These are phyloP conservation scores for Drosophila quinaria DNA, from an alignment of 2,888 invertebrate genomes.

Conservation along the genomic window DNA sequence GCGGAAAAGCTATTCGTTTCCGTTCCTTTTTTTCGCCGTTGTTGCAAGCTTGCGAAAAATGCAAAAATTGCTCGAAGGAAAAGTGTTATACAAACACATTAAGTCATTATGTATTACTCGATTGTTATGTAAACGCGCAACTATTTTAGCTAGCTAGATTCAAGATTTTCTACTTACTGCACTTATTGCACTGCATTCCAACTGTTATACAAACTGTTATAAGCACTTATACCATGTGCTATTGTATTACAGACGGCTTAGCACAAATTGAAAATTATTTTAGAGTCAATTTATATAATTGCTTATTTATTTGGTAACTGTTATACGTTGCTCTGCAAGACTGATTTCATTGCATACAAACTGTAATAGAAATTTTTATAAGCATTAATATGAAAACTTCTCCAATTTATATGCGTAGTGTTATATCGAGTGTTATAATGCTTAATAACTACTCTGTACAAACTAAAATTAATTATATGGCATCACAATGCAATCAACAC, in stretches of 20 bases:
- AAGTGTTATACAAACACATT: slow-evolving; percentile 54
- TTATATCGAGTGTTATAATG: slow-evolving; percentile 4
- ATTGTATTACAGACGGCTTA: background rate
- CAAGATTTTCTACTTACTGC: background rate
- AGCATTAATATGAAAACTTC: too few relatives aligned
- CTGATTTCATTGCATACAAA: too few relatives aligned
- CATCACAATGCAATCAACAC: background rate
- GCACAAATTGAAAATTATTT: background rate
- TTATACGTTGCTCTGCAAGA: too few relatives aligned
- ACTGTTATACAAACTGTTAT: slow-evolving; percentile 18
- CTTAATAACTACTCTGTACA: background rate
- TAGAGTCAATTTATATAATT: too few relatives aligned
- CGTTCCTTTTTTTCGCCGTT: slow-evolving; percentile 3
- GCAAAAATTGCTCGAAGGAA: slow-evolving; percentile 34
- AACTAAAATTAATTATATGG: background rate
- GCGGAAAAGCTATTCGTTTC: slow-evolving; percentile 31
- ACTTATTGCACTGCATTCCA: background rate
- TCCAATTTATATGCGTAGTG: too few relatives aligned
- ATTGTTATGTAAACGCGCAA: slow-evolving; percentile 37
- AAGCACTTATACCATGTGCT: slow-evolving; percentile 3
- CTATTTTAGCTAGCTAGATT: slow-evolving; percentile 5
- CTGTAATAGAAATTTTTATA: too few relatives aligned
- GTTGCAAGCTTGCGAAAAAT: slow-evolving; percentile 15
- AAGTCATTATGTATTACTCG: slow-evolving; percentile 35
- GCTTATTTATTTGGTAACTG: too few relatives aligned